Evolutionary conservation across 2,888 invertebrate species (phyloP).

Genomic region (Lathronympha strigana): DNA sequence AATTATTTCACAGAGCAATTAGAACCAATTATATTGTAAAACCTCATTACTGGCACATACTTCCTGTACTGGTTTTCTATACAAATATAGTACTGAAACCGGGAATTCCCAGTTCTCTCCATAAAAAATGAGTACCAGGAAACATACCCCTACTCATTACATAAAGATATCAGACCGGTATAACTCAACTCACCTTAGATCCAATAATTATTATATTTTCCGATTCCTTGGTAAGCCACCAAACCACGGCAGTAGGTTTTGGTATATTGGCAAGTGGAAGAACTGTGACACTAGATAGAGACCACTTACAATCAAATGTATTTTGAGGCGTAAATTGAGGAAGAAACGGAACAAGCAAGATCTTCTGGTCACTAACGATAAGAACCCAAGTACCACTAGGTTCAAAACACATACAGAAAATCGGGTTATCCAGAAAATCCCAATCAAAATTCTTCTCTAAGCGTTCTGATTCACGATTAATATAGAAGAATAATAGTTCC

Average conservation of each 20-base stretch:
- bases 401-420: conserved; percentile 92
- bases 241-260: conserved; percentile 86
- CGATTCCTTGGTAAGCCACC: conserved; percentile 91
- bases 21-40: too few relatives aligned
- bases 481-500: conserved; percentile 72
- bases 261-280: conserved; percentile 67
- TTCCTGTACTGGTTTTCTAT: conserved; percentile 38
- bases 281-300: conserved; percentile 76
- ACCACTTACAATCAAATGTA: conserved; percentile 78
- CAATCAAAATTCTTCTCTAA: conserved; percentile 74
- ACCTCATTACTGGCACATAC: too few relatives aligned
- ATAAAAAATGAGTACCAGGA: too few relatives aligned
- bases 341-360: conserved; percentile 78
- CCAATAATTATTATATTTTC: conserved; percentile 88
- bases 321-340: conserved; percentile 75
- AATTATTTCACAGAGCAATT: too few relatives aligned
- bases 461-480: conserved; percentile 68
- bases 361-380: conserved; percentile 82
- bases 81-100: not conserved
- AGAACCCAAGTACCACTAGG: conserved; percentile 91
- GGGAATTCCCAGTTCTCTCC: too few relatives aligned
- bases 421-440: conserved; percentile 79
- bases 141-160: conserved; percentile 1
- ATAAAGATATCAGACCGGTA: not conserved
- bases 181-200: conserved; percentile 79